phyloP scores from a whole-genome alignment of 2,113 vertebrate species.

The Nerophis ophidion region DNA sequence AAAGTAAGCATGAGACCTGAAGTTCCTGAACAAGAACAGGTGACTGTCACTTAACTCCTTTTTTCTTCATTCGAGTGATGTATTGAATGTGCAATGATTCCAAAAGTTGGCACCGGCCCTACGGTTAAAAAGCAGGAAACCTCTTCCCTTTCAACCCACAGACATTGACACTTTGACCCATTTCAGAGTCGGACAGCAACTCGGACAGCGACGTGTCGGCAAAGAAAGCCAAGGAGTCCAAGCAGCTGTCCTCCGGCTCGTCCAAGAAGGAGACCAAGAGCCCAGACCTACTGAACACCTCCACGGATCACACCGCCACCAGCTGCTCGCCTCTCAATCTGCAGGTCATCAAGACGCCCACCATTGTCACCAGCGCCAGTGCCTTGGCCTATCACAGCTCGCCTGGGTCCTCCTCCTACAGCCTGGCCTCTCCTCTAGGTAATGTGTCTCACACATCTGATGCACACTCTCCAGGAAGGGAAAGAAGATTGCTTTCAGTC shows the following conservation, averaged over 20 bases:
- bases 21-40: no score
- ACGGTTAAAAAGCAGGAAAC: no score
- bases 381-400: conserved; percentile 86
- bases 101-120: no score
- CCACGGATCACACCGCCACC: conserved; percentile 72
- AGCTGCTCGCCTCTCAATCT: conserved; percentile 89
- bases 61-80: no score
- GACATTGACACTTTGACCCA: neutral
- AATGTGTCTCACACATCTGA: conserved; percentile 17
- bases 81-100: no score
- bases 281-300: conserved; percentile 72
- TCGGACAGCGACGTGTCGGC: conserved; percentile 92
- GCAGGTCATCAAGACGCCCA: conserved; percentile 84
- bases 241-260: conserved; percentile 79
- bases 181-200: conserved; percentile 93
- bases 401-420: conserved; percentile 79
- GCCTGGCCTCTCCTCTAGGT: conserved; percentile 84
- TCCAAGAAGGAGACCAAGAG: conserved; percentile 85
- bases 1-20: no score
- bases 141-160: no score
- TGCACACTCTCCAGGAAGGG: neutral
- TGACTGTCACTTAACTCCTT: no score
- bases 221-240: conserved; percentile 81
- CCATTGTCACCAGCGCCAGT: conserved; percentile 83
- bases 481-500: conserved; percentile 6